Evolutionary conservation across 2,113 vertebrate genomes (phyloP), one percentile per base, ranked within the genome.

Genomic region (Kobus ellipsiprymnus): DNA sequence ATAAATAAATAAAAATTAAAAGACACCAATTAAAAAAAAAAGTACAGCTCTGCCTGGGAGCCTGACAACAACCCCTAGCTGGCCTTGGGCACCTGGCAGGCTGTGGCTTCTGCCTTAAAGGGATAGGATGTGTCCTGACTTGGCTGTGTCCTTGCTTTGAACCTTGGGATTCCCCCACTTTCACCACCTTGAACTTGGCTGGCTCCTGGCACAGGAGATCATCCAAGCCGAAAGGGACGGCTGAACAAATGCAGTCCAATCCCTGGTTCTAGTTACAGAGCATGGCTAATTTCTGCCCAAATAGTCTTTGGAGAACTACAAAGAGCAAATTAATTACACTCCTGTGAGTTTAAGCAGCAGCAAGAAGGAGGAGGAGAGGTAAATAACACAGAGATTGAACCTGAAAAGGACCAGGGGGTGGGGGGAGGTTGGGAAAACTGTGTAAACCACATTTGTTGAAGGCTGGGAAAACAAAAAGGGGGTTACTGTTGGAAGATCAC

Each of bases 271-370:
- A 85, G 62, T 54, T 81, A 86, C 54, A 15, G 40, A 87, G 44
- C 54, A 67, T 55, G 46, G 85, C 87, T 94, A 91, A 86, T 81
- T 94, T 94, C 90, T 52, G n/a, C 44, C 59, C 74, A 87, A 87
- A 95, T n/a, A 52, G 57, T 62, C 83, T 71, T 67, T 33, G 74
- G 87, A 84, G 52, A 95, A n/a, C 67, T 78, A 97, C 82, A 83
- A 96, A 78, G n/a, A 94, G n/a, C 74, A 94, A 80, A 97, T 96
- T 92, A 97, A 97, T 97, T 67, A 77, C 11, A 94, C 25, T 78
- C 48, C 7, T 48, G 11, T 90, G 85, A 88, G 59, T 85, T 88
- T 77, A 91, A 93, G 62, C 27, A 91, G 71, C 30, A 71, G 15
- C 44, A 97, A 62, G 27, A 91, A 29, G 5, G 52, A 74, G 30